These are phyloP conservation scores for Dysidea cf. avara DNA, from an alignment of 37 sponge, comb jelly and placozoan species.

Conservation along the genomic window DNA sequence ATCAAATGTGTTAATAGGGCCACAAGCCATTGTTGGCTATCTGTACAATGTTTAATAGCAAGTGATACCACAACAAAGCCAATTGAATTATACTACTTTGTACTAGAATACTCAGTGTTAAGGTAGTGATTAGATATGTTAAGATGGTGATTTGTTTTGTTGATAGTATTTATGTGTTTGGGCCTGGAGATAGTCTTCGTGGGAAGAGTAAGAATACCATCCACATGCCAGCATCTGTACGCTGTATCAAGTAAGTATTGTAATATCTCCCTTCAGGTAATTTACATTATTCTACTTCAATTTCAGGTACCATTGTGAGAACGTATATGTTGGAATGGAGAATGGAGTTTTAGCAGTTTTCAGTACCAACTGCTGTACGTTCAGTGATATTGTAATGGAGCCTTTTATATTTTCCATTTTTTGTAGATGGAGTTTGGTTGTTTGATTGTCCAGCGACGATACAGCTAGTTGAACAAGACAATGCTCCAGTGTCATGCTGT, in stretches of 20 bases:
- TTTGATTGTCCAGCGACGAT: conserved; percentile 4
- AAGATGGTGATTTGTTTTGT: no score
- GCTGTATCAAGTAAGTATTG: conserved; percentile 36
- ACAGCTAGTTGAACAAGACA: neutral
- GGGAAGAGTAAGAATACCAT: conserved; percentile 32
- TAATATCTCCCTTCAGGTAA: neutral
- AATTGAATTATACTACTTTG: neutral
- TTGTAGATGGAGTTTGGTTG: conserved; percentile 16
- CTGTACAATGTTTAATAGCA: neutral
- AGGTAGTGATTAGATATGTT: no score
- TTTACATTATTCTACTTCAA: neutral
- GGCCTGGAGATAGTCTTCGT: conserved; percentile 46
- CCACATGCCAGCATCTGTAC: conserved; percentile 30
- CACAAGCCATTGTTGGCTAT: no score
- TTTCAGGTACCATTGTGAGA: conserved; percentile 34
- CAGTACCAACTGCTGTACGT: conserved; percentile 25
- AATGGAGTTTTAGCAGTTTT: conserved; percentile 62
- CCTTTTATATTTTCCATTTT: neutral
- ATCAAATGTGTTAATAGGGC: no score
- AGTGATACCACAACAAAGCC: neutral
- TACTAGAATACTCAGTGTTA: no score
- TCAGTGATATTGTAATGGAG: conserved; percentile 10
- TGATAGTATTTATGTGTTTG: conserved; percentile 16
- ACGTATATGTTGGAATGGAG: conserved; percentile 59
- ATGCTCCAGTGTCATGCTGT: conserved; percentile 15